Evolutionary conservation across 2,888 invertebrate genomes (phyloP), one percentile per base, ranked within the genome.

Genomic region (Ryuthela nishihirai): DNA sequence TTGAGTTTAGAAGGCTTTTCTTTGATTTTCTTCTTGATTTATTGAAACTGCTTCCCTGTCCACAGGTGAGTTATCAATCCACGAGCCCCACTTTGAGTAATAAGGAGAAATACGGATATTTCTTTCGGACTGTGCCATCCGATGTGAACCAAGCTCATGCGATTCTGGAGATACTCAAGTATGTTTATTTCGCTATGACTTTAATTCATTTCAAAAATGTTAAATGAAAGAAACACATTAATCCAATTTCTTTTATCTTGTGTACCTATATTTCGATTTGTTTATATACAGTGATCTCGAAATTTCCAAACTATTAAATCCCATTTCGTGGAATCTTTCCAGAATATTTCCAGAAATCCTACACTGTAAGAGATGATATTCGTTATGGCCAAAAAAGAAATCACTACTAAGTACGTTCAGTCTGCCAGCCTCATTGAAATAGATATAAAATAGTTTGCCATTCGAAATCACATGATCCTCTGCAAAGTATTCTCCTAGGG

Each of bases 91-190:
- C 78, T 5, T 74, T 81, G 39, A 79, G 79, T 68, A 78, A 77
- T 69, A 74, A 74, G 48, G 76, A 76, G 36, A 72, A 73, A 48
- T 81, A 77, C 66, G 77, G 78, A 4, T 79, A 77, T 65, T 81
- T 81, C 68, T 78, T 79, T 65, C 72, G 81, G 39, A 81, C 81
- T 0, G 80, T 80, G 4, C 79, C 81, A 2, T 79, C 79, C 23
- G 81, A 81, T 68, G 72, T 75, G 21, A 78, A 78, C 68, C 80
- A 80, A 65, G 80, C 79, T 0, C 74, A 75, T 53, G 80, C 79
- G 21, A 79, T 81, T 68, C 72, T 80, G 18, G 76, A 78, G 64
- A 76, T 81, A 55, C 74, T 81, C 38, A 76, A 74, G 80, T 80
- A 70, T 67, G 70, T 62, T 4, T 43, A 20, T 26, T 18, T n/a